phyloP scores from a whole-genome alignment of 2,797 vertebrate species.

The Rhyacichthys aspro region DNA sequence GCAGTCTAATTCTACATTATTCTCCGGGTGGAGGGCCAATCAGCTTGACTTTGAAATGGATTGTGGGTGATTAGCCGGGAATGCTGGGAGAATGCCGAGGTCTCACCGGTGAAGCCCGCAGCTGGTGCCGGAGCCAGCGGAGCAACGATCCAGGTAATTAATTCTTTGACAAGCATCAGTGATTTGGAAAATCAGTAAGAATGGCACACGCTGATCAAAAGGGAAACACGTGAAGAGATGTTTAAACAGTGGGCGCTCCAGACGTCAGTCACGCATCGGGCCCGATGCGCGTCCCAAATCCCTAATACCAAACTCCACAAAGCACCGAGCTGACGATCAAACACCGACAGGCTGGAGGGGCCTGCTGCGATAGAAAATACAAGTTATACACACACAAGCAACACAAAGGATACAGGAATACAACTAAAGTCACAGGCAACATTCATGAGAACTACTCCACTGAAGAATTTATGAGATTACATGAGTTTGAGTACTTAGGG shows the following conservation, averaged over 20 bases:
- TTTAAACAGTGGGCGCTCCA: conserved; percentile 76
- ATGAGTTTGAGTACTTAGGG: no score
- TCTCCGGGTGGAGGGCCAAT: conserved; percentile 77
- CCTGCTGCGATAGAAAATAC: conserved; percentile 6
- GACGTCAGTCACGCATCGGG: conserved; percentile 64
- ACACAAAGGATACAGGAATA: no score
- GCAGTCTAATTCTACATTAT: conserved; percentile 79
- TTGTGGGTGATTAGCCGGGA: conserved; percentile 82
- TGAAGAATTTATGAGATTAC: no score
- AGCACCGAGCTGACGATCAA: conserved; percentile 56
- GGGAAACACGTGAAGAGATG: conserved; percentile 79
- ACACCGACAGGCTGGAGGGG: conserved; percentile 44
- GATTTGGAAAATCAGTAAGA: conserved; percentile 86
- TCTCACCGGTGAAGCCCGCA: conserved; percentile 70
- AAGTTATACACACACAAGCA: conserved; percentile 23
- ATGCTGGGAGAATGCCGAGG: conserved; percentile 76
- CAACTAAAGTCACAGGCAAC: no score
- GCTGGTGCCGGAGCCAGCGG: conserved; percentile 75
- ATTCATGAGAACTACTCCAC: no score
- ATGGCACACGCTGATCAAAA: conserved; percentile 83
- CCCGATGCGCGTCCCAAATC: conserved; percentile 39
- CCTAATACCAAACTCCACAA: conserved; percentile 56
- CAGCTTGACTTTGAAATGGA: conserved; percentile 85
- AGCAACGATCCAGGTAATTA: conserved; percentile 85
- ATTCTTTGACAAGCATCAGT: conserved; percentile 86